Conservation (phyloP, 2,888 invertebrate species). For the Eretmocerus hayati region DNA sequence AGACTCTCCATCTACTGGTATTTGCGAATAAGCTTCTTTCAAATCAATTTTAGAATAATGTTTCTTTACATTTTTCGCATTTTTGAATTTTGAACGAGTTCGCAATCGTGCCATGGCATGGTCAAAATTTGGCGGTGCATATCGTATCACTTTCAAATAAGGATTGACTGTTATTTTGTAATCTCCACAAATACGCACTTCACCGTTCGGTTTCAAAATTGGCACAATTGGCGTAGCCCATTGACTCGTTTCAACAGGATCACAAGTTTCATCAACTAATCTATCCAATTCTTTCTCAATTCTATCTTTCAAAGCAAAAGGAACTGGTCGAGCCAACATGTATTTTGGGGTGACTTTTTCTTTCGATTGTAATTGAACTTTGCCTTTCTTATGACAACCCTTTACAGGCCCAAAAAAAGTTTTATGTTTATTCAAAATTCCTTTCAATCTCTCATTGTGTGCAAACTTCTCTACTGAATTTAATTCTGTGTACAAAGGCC, state of each 20-base stretch:
- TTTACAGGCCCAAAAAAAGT: background rate
- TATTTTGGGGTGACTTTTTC: background rate
- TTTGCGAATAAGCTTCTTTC: constrained; percentile 15
- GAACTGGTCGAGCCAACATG: background rate
- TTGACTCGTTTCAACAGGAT: constrained; percentile 7
- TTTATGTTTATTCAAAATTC: background rate
- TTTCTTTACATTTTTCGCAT: constrained; percentile 2
- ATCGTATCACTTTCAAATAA: background rate
- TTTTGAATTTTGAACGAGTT: no score
- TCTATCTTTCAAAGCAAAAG: background rate
- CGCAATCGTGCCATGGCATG: no score
- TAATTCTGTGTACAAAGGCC: background rate
- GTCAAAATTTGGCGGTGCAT: constrained; percentile 9
- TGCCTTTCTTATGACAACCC: background rate
- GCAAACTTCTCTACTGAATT: background rate
- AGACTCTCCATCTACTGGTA: constrained; percentile 15
- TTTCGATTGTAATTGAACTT: background rate
- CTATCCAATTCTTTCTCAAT: constrained; percentile 11
- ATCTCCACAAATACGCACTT: constrained; percentile 10
- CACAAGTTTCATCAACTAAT: constrained; percentile 2
- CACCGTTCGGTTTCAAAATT: constrained; percentile 5
- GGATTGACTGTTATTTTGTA: constrained; percentile 10
- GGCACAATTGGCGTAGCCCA: constrained; percentile 13
- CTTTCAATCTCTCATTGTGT: background rate
- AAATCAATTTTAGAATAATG: background rate